Evolutionary conservation across 35 echinoderm and acorn worm species (phyloP).

Genomic region (Diadema setosum): DNA sequence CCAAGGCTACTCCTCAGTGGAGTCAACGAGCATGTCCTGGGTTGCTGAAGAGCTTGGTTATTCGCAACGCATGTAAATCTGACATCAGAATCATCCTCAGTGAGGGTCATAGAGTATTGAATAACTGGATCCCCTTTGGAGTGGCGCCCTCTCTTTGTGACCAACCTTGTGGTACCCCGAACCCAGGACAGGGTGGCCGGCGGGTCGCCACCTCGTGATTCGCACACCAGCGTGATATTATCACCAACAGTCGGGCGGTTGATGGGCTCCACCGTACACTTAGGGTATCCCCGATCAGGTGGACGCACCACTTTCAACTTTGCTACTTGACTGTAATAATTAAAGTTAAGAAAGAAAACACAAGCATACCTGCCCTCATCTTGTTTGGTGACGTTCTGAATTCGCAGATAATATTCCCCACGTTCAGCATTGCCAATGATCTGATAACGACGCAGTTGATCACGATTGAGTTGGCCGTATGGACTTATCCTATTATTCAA

Average conservation of each 20-base stretch:
- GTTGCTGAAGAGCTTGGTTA: conserved; percentile 53
- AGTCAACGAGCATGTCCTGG: conserved; percentile 55
- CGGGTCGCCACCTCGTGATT: conserved; percentile 62
- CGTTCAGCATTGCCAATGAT: conserved; percentile 42
- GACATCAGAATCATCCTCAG: conserved; percentile 43
- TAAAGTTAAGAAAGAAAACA: conserved; percentile 21
- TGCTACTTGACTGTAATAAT: conserved; percentile 35
- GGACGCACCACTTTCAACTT: conserved; percentile 41
- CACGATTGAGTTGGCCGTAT: background rate
- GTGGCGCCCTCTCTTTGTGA: background rate
- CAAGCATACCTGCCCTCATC: conserved; percentile 60
- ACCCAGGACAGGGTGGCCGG: conserved; percentile 63
- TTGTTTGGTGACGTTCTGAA: background rate
- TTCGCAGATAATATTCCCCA: conserved; percentile 65
- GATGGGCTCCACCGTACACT: conserved; percentile 25
- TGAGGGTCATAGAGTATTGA: conserved; percentile 8
- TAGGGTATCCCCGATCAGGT: conserved; percentile 42
- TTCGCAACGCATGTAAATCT: conserved; percentile 55
- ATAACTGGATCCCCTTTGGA: conserved; percentile 3
- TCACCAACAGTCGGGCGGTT: conserved; percentile 32
- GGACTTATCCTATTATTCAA: conserved; percentile 31
- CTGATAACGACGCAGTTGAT: background rate
- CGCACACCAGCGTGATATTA: conserved; percentile 55
- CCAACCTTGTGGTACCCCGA: background rate
- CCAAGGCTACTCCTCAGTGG: conserved; percentile 57